Percentiles rank a stretch among this genome's conserved stretches.
These are phyloP conservation scores for Rhizoglyphus robini DNA, from an alignment of 1,140 invertebrate genomes.

Conservation along the genomic window DNA sequence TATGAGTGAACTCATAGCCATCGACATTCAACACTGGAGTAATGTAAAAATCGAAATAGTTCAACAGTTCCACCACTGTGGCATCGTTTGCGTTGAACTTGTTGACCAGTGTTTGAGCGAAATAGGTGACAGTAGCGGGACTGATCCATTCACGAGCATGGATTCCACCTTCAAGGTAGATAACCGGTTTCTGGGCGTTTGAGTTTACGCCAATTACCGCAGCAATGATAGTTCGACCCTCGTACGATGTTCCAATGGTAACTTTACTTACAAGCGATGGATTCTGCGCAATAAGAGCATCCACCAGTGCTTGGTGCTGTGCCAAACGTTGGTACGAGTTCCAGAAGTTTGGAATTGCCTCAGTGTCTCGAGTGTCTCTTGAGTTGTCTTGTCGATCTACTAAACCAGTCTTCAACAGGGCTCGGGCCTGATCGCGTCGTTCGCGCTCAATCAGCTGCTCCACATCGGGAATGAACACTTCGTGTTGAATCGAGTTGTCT, in stretches of 20 bases:
- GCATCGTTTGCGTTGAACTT: constrained; percentile 39
- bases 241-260: constrained; percentile 20
- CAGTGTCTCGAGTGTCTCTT: not conserved
- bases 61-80: constrained; percentile 22
- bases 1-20: constrained; percentile 28
- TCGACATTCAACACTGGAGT: constrained; percentile 28
- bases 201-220: constrained; percentile 1
- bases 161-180: constrained; percentile 53
- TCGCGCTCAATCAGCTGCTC: constrained; percentile 34
- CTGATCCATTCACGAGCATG: constrained; percentile 66
- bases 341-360: constrained; percentile 2
- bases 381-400: no score
- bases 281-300: not conserved
- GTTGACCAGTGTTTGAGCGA: constrained; percentile 47
- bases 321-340: not conserved
- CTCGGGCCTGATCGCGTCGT: not conserved
- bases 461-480: constrained; percentile 54
- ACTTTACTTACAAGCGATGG: not conserved
- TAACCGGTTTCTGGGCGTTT: constrained; percentile 36
- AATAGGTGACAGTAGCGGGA: constrained; percentile 50
- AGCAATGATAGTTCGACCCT: constrained; percentile 17
- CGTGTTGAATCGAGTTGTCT: constrained; percentile 46
- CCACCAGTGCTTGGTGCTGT: not conserved
- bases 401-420: no score
- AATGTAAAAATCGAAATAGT: constrained; percentile 32